Evolutionary conservation across 2,113 vertebrate genomes (phyloP).

Genomic region (Pongo abelii): DNA sequence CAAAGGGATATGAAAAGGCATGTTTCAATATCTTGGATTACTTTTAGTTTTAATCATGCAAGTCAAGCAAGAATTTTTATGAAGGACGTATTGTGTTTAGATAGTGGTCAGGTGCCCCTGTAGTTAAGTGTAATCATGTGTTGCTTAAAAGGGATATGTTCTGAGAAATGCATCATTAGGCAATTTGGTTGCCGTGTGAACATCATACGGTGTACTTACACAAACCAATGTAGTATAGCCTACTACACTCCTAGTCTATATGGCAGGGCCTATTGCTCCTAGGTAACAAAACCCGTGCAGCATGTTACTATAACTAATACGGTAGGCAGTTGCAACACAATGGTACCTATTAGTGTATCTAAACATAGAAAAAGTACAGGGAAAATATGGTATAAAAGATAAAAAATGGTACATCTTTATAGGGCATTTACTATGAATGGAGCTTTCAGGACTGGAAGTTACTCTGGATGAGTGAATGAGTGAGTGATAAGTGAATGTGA

Average conservation of each 20-base stretch:
- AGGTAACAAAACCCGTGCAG: neutral
- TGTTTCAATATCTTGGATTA: slow-evolving; percentile 10
- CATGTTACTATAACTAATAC: neutral
- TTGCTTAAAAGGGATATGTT: neutral
- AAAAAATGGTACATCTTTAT: neutral
- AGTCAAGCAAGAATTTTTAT: slow-evolving; percentile 18
- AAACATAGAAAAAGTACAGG: neutral
- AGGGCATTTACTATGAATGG: neutral
- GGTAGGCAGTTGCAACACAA: neutral
- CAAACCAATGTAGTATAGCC: neutral
- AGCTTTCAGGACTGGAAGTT: neutral
- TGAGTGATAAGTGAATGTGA: neutral
- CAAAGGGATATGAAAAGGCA: neutral
- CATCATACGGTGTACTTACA: neutral
- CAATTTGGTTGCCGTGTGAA: neutral
- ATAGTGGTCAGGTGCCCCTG: neutral
- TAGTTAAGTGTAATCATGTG: neutral
- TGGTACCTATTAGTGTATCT: neutral
- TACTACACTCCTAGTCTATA: neutral
- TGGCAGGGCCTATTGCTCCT: neutral
- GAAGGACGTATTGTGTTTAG: neutral
- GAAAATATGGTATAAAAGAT: neutral
- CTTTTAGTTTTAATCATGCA: slow-evolving; percentile 29
- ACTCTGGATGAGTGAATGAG: neutral
- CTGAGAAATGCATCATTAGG: neutral